Evolutionary conservation across 2,797 vertebrate species (phyloP).

Genomic region (Tenualosa thibaudeaui): DNA sequence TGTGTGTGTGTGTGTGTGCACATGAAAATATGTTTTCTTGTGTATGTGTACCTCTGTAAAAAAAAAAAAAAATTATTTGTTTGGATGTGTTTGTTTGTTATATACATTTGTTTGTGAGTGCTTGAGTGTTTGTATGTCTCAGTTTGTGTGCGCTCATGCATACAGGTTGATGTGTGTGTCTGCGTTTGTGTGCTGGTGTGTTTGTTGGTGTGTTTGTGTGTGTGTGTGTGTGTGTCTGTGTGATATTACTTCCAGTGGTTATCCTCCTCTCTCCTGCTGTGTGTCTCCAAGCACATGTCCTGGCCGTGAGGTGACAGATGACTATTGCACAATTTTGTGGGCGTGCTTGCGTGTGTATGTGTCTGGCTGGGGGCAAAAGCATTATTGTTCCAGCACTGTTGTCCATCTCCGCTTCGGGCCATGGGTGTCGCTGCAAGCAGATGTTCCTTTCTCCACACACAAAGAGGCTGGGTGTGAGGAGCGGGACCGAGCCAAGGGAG

Average conservation of each 20-base stretch:
- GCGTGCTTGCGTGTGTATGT: slow-evolving; percentile 14
- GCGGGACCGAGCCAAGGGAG: no score
- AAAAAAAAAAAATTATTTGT: no score
- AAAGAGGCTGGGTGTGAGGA: not conserved
- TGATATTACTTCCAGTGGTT: not conserved
- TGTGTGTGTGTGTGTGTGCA: not conserved
- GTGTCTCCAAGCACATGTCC: not conserved
- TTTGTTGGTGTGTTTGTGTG: not conserved
- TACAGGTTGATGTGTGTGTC: not conserved
- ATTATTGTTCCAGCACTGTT: not conserved
- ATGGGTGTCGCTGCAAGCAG: not conserved
- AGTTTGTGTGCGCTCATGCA: not conserved
- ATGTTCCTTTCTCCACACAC: not conserved
- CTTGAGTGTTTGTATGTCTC: not conserved
- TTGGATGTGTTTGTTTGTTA: not conserved
- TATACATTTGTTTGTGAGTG: not conserved
- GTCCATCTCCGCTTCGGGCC: not conserved
- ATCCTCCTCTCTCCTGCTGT: not conserved
- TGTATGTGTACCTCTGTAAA: not conserved
- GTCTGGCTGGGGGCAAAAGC: not conserved
- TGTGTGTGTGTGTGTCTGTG: not conserved
- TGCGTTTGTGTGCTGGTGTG: not conserved
- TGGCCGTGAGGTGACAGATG: not conserved
- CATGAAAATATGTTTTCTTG: not conserved
- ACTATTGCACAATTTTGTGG: not conserved